Evolutionary conservation across 2,113 vertebrate species (phyloP).

Genomic region (Ammospiza caudacuta): DNA sequence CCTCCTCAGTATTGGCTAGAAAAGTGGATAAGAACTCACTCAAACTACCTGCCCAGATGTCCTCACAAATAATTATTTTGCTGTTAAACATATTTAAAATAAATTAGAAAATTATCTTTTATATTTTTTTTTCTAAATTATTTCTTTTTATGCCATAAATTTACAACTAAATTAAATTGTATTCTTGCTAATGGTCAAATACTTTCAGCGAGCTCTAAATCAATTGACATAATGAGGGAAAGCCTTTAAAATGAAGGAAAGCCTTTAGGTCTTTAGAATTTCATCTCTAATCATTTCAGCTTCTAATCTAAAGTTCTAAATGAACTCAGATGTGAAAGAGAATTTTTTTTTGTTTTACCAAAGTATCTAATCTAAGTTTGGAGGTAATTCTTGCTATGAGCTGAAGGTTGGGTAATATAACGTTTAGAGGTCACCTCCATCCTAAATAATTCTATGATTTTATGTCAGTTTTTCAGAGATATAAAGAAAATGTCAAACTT

Average conservation of each 20-base stretch:
- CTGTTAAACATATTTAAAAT: neutral
- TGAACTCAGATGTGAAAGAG: neutral
- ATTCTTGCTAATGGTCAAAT: neutral
- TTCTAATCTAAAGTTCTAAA: neutral
- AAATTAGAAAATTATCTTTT: neutral
- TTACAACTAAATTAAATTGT: neutral
- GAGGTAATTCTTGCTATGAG: neutral
- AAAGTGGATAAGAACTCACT: neutral
- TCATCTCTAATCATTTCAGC: neutral
- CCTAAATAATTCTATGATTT: neutral
- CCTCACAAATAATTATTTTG: neutral
- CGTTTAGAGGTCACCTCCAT: neutral
- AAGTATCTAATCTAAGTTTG: neutral
- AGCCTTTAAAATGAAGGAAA: neutral
- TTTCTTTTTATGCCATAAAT: neutral
- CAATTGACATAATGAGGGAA: neutral
- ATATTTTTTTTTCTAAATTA: neutral
- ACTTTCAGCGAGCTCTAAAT: neutral
- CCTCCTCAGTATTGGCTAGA: neutral
- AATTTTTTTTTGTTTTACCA: neutral
- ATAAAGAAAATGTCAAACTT: neutral
- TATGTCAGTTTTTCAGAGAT: neutral
- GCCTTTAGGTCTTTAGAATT: neutral
- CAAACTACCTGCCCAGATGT: neutral
- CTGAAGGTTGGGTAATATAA: neutral